Evolutionary conservation across 2,888 invertebrate species (phyloP).

Genomic region (Byasa hedistus): DNA sequence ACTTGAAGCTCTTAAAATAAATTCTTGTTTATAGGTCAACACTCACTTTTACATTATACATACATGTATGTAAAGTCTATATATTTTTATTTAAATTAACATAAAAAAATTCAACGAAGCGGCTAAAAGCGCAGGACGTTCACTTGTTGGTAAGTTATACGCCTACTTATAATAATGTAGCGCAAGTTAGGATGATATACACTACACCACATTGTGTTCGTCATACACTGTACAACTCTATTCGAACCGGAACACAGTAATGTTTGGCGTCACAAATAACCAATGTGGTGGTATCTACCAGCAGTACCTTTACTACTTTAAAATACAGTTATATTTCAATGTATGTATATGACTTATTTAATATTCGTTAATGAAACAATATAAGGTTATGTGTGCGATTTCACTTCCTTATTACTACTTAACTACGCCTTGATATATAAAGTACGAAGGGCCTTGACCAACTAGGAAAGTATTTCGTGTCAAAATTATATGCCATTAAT

Average conservation of each 20-base stretch:
- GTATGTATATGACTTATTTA: constrained; percentile 36
- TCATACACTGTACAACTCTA: too few relatives aligned
- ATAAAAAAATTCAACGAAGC: too few relatives aligned
- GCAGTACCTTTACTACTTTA: too few relatives aligned
- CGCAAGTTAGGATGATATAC: too few relatives aligned
- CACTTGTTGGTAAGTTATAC: too few relatives aligned
- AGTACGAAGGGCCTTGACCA: constrained; percentile 24
- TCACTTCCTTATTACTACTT: constrained; percentile 33
- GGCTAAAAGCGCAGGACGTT: too few relatives aligned
- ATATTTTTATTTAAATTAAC: too few relatives aligned
- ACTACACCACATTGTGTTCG: too few relatives aligned
- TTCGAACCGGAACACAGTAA: too few relatives aligned
- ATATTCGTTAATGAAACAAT: constrained; percentile 39
- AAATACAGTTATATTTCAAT: constrained; percentile 28
- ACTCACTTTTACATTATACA: not conserved
- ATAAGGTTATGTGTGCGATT: constrained; percentile 34
- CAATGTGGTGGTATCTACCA: too few relatives aligned
- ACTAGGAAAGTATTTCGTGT: constrained; percentile 9
- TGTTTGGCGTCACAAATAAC: too few relatives aligned
- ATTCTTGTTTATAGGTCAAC: constrained; percentile 10
- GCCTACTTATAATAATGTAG: too few relatives aligned
- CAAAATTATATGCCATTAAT: not conserved
- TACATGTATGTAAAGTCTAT: not conserved
- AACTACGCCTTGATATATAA: constrained; percentile 34
- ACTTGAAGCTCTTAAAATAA: constrained; percentile 8